Evolutionary conservation across 2,888 invertebrate species (phyloP), one percentile per base, ranked within the genome.

Genomic region (Halocaridina rubra): DNA sequence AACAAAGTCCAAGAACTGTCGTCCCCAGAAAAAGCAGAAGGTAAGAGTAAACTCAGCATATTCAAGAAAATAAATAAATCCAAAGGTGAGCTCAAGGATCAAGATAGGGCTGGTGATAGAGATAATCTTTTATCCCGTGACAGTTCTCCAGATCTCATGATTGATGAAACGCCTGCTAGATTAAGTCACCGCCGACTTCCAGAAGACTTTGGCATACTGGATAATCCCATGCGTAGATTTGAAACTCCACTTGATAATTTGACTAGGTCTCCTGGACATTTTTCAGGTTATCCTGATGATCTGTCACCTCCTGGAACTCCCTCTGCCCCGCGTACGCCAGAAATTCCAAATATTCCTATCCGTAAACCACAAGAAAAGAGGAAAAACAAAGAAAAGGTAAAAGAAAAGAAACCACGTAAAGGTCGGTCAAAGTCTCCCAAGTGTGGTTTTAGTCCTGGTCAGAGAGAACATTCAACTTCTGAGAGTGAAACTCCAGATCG

Each of bases 101-200:
- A 53, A 13, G 86, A 84, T 3, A 67, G 86, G 10, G 27, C 74
- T 19, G 53, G 79, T 16, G 71, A 74, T 13, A 33, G 78, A 33
- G 69, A 72, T 13, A 72, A 24, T n/a, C 79, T 61, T 10, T 79
- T 57, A n/a, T 84, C 84, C 16, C 61, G 84, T 22, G 82, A 82
- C 46, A 86, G 86, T 46, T 86, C 86, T n/a, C 86, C 86, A 2
- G 86, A 84, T 57, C 82, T 86, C 22, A 86, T 86, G 86, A 86
- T 86, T 59, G 86, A 86, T 29, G 86, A 82, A 24, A 79, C 61
- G 10, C 75, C 82, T 19, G 46, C 67, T 3, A 64, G 75, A 32
- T 39, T 74, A 32, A 79, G 67, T 22, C 84, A 74, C 53, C 59
- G 80, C 10, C 27, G 79, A 19, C 53, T 39, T 0, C 74, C 84